A percentile compares a stretch with the other conserved stretches of the same genome.
phyloP scores from a whole-genome alignment of 2,113 vertebrate species.

The Syrmaticus mikado region DNA sequence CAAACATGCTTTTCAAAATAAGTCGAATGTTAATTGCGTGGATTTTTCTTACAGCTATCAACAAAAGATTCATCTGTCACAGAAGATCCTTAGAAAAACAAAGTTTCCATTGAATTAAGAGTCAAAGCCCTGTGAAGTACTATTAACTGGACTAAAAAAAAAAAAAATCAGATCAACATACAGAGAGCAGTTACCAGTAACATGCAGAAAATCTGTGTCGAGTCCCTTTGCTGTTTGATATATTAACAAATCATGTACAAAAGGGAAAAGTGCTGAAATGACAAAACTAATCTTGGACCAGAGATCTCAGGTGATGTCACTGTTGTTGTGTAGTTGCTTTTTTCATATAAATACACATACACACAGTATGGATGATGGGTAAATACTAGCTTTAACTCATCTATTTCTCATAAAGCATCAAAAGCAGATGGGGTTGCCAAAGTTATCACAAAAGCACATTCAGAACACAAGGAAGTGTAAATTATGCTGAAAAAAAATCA shows the following conservation, averaged over 20 bases:
- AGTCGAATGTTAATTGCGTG: neutral
- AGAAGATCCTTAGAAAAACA: slow-evolving; percentile 28
- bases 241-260: neutral
- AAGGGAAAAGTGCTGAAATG: neutral
- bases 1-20: slow-evolving; percentile 22
- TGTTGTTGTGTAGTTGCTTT: neutral
- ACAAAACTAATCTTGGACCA: neutral
- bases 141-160: neutral
- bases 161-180: neutral
- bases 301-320: neutral
- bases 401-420: neutral
- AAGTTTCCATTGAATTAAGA: neutral
- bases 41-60: neutral
- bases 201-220: neutral
- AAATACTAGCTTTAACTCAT: neutral
- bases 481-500: neutral
- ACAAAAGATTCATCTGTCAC: slow-evolving; percentile 9
- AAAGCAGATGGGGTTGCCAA: neutral
- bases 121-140: neutral
- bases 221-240: neutral
- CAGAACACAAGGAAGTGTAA: neutral
- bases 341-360: neutral
- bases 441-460: neutral
- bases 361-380: neutral
- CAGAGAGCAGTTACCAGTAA: neutral